Evolutionary conservation across 2,113 vertebrate genomes (phyloP).

Genomic region (Rhodinocichla rosea): DNA sequence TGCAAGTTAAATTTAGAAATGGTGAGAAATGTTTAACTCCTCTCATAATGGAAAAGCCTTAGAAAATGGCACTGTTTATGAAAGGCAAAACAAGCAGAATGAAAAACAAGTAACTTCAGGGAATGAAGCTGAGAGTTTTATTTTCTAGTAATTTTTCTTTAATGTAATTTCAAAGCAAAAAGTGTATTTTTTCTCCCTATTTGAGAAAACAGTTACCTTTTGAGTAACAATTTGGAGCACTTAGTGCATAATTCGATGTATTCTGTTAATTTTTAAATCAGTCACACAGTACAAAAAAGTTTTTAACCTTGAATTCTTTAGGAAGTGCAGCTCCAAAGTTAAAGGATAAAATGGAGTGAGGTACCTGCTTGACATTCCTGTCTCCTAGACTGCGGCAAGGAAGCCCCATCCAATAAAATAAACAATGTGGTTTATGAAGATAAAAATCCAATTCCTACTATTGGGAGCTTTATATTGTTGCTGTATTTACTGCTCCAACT

Average conservation of each 20-base stretch:
- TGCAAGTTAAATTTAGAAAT: neutral
- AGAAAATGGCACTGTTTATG: neutral
- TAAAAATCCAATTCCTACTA: neutral
- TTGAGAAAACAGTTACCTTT: neutral
- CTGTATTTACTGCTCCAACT: neutral
- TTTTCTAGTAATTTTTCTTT: neutral
- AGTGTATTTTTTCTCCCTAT: neutral
- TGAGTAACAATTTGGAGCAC: accelerated
- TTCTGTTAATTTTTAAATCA: neutral
- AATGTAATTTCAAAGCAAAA: neutral
- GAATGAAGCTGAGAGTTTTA: neutral
- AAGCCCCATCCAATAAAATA: neutral
- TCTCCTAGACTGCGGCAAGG: neutral
- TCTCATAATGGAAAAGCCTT: neutral
- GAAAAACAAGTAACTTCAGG: neutral
- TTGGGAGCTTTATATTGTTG: neutral
- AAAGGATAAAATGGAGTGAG: neutral
- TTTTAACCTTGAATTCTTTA: neutral
- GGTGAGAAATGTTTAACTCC: neutral
- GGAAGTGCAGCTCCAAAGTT: neutral
- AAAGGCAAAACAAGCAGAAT: neutral
- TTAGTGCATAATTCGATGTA: neutral
- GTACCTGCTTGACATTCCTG: neutral
- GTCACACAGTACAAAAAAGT: neutral
- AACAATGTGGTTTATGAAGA: neutral